Base-by-base conservation (phyloP, 2,113 vertebrate species). In the Hymenochirus boettgeri region DNA sequence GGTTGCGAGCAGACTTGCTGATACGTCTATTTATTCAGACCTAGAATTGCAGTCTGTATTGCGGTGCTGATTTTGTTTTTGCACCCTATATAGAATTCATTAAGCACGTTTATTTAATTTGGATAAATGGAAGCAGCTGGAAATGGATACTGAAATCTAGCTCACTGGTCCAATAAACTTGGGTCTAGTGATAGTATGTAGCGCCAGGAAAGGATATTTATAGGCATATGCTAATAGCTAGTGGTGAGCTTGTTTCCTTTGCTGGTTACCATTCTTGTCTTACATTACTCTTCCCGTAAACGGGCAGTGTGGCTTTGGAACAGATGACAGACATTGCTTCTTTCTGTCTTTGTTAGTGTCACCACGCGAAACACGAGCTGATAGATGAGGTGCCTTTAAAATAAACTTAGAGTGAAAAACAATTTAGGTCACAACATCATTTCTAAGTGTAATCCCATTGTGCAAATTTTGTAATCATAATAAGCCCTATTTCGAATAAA, bases 141-240 rank as follows among this genome's bases (percentile, higher is more conserved):
- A n/a, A n/a, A n/a, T n/a, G n/a, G n/a, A n/a, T n/a, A n/a, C 26
- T 26, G 19, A 3, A 39, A 51, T 18, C 19, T 26, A 45, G 51
- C n/a, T 35, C n/a, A 5, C 19, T 55, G 33, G 8, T 17, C 42
- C 1, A 55, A 53, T 55, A 61, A 59, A 42, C 12, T 8, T 18
- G 48, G 27, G 39, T 57, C 17, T 61, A 74, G 57, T 72, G 31
- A 18, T 48, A 21, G 50, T 71, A 7, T 72, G 65, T 73, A 81
- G 57, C 65, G 61, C 3, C 39, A 73, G 33, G 65, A 65, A 31
- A 60, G 57, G 31, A 53, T 71, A 51, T 69, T 73, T 56, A 70
- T 69, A 76, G 46, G 58, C 62, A 45, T 39, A 60, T 57, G 69
- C 56, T 51, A 66, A 59, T 72, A 52, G 23, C 0, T 70, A n/a